A percentile compares a stretch with the other conserved stretches of the same genome.
These are phyloP conservation scores for Leptinotarsa juncta DNA, from an alignment of 2,888 invertebrate genomes.

Conservation along the genomic window DNA sequence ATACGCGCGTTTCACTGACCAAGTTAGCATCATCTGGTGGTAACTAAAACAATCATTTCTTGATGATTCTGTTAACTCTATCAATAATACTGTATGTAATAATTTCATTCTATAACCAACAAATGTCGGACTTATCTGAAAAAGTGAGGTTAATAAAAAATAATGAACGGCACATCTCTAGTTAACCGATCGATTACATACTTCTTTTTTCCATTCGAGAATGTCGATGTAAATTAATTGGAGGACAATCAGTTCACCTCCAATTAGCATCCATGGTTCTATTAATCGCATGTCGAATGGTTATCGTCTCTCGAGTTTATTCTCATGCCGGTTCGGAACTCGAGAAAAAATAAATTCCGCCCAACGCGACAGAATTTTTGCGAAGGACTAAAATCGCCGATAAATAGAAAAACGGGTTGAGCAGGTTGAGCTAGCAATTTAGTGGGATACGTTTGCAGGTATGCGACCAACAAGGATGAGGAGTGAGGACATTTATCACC, in stretches of 20 bases:
- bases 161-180: neutral
- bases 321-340: neutral
- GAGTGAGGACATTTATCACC: slow-evolving; percentile 57
- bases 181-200: neutral
- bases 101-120: no score
- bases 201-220: neutral
- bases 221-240: slow-evolving; percentile 5
- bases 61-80: no score
- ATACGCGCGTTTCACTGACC: no score
- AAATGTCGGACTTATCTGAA: no score
- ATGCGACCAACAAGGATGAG: slow-evolving; percentile 18
- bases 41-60: no score
- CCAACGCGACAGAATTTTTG: slow-evolving; percentile 13
- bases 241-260: slow-evolving; percentile 5
- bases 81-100: no score
- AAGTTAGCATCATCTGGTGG: no score
- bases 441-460: slow-evolving; percentile 14
- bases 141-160: no score
- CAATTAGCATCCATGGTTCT: slow-evolving; percentile 6
- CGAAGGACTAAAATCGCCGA: slow-evolving; percentile 11
- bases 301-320: neutral
- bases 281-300: neutral
- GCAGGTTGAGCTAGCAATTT: slow-evolving; percentile 10
- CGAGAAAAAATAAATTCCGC: slow-evolving; percentile 8
- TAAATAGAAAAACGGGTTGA: slow-evolving; percentile 21